Base-by-base conservation (phyloP, 2,113 vertebrate genomes). In the Rhynchomys soricoides region DNA sequence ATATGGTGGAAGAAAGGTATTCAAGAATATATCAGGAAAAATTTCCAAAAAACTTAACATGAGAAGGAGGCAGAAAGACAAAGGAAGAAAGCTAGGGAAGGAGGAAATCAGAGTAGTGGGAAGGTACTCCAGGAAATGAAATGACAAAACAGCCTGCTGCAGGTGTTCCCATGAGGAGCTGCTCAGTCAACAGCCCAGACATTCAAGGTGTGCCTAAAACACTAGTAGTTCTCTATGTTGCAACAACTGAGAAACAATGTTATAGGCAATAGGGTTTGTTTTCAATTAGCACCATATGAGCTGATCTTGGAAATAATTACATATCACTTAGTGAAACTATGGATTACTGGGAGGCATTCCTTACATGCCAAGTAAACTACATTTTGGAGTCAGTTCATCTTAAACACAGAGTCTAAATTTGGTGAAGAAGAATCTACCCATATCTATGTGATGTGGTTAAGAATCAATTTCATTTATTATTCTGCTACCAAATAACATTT, bases 11-110 rank as follows among this genome's bases (percentile, higher is more conserved):
- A 40, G 52, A 9, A 52, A 85, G 19, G 8, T 3, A 40, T 15
- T 29, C 22, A 24, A 52, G 16, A 37, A 90, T 2, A 77, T 26
- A 77, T 15, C 0, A 29, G 50, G 17, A 91, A 90, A 17, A 83
- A 86, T 70, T 70, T 62, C 16, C 19, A 34, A 45, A 43, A 29
- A 9, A 2, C 4, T 79, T 2, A 62, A 22, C 17, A 52, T 17
- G 34, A 91, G n/a, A 71, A 95, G 19, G 62, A 95, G 21, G 55
- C 15, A 81, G 50, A 17, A 50, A 92, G 85, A 86, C 7, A 92
- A n/a, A 85, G 31, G 1, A 37, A 37, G 17, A 70, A 37, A 79
- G 3, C 45, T 1, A 13, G 3, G 3, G 55, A 16, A 91, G 55
- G 34, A 64, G 31, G 16, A 85, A 87, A 78, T 12, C 5, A 74